Evolutionary conservation across 2,888 invertebrate genomes (phyloP), one percentile per base, ranked within the genome.

Genomic region (Chorisops tibialis): DNA sequence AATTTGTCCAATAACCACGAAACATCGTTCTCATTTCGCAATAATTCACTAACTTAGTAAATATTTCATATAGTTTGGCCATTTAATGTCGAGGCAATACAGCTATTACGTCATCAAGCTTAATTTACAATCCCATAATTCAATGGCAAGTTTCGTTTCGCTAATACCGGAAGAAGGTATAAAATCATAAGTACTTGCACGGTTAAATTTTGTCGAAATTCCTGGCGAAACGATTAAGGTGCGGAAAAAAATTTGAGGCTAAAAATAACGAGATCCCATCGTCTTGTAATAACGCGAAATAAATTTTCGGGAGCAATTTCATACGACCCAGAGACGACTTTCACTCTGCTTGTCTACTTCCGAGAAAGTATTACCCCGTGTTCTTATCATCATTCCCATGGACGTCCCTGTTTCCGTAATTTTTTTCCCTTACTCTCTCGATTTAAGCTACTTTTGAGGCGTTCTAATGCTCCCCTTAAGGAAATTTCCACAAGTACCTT

Each of bases 261-360:
- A n/a, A 43, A 51, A 60, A 51, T 59, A 65, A 60, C 51, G 45
- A 51, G 65, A 51, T 62, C 62, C 47, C 61, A 58, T 48, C 62
- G 62, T 60, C 62, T 62, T 60, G 58, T 65, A 65, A 65, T 65
- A 65, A 62, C 58, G 48, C 39, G 65, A 65, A 56, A 65, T 65
- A 65, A 65, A 65, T 65, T 65, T n/a, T 65, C 49, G 35, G 35
- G 51, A 65, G 58, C 65, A 65, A 65, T 65, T 65, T 65, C 60
- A 60, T 61, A 64, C 64, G 59, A 58, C 58, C 63, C 24, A 37
- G 38, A 48, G 7, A 21, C 16, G 18, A 22, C 48, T 22, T 47
- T 19, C 24, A 48, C 24, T 30, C 14, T 35, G 3, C 16, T 19
- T 30, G 12, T 38, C 50, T 43, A 45, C 47, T 45, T 62, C 43